Evolutionary conservation across 2,113 vertebrate genomes (phyloP).

Genomic region (Vimba vimba): DNA sequence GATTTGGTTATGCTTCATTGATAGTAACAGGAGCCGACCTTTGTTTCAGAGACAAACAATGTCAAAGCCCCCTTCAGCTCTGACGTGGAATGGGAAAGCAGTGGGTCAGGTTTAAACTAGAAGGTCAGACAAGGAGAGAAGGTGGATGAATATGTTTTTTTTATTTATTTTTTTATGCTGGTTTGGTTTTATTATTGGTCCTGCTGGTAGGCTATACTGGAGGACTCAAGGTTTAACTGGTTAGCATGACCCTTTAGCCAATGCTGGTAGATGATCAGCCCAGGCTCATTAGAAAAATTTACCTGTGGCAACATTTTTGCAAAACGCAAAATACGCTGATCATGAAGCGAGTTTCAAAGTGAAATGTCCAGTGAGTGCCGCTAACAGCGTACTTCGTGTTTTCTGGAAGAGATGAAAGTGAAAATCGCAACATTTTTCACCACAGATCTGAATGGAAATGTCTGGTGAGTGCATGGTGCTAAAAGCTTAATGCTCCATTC

Average conservation of each 20-base stretch:
- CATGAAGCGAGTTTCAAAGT: no score
- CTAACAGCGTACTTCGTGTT: no score
- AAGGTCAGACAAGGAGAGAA: slow-evolving; percentile 9
- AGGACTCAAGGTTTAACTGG: not conserved
- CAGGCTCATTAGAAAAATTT: no score
- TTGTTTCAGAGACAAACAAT: slow-evolving; percentile 34
- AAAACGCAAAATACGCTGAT: no score
- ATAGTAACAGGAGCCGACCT: slow-evolving; percentile 67
- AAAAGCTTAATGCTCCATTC: no score
- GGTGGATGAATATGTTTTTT: not conserved
- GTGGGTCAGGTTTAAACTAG: not conserved
- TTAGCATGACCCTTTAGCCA: not conserved
- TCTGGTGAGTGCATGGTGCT: no score
- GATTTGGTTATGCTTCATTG: slow-evolving; percentile 76
- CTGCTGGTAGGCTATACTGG: not conserved
- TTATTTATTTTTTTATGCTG: not conserved
- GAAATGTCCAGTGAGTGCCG: no score
- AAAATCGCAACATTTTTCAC: no score
- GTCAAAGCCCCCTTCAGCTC: not conserved
- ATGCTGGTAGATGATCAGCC: not conserved
- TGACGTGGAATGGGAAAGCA: slow-evolving; percentile 5
- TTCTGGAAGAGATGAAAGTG: no score
- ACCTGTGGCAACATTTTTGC: no score
- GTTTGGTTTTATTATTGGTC: not conserved
- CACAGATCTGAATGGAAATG: no score